Percentiles rank a stretch among this genome's conserved stretches.
phyloP scores from a whole-genome alignment of 2,888 invertebrate species.

The Microchrysa polita region DNA sequence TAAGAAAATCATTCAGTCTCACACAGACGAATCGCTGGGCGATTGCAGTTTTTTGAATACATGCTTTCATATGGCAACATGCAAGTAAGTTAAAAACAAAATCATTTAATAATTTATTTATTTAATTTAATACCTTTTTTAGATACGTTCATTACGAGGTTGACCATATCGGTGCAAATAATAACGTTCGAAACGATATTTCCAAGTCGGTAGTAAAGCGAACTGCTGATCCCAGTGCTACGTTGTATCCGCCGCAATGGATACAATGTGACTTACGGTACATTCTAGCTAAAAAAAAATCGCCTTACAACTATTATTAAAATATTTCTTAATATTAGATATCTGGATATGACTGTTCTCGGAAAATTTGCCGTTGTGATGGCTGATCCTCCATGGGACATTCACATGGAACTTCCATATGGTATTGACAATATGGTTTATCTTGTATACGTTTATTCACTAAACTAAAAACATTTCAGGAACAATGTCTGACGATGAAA shows the following conservation, averaged over 20 bases:
- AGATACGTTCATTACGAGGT: constrained; percentile 98
- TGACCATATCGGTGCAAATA: constrained; percentile 68
- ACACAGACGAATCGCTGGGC: constrained; percentile 93
- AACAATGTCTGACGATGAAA: constrained; percentile 98
- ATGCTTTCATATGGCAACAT: constrained; percentile 98
- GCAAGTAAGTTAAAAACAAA: constrained; percentile 72
- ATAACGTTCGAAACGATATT: constrained; percentile 55
- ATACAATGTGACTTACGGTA: constrained; percentile 95
- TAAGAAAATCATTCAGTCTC: constrained; percentile 93
- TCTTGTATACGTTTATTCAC: not conserved
- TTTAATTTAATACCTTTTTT: constrained; percentile 45
- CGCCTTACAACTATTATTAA: not conserved
- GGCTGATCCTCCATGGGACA: constrained; percentile 99
- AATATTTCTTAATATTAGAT: constrained; percentile 71
- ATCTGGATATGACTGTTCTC: constrained; percentile 64
- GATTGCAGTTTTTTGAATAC: constrained; percentile 98
- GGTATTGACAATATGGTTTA: constrained; percentile 65
- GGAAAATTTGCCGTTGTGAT: constrained; percentile 99
- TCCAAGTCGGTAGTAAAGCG: constrained; percentile 57
- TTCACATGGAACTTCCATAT: constrained; percentile 98
- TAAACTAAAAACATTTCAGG: constrained; percentile 48
- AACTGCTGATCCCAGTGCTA: constrained; percentile 66
- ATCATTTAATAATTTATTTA: not conserved
- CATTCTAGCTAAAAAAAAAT: constrained; percentile 27
- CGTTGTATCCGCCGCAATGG: constrained; percentile 92